Base-by-base conservation (phyloP, 37 sponge, comb jelly and placozoan genomes). In the Cliona cf. orientalis region DNA sequence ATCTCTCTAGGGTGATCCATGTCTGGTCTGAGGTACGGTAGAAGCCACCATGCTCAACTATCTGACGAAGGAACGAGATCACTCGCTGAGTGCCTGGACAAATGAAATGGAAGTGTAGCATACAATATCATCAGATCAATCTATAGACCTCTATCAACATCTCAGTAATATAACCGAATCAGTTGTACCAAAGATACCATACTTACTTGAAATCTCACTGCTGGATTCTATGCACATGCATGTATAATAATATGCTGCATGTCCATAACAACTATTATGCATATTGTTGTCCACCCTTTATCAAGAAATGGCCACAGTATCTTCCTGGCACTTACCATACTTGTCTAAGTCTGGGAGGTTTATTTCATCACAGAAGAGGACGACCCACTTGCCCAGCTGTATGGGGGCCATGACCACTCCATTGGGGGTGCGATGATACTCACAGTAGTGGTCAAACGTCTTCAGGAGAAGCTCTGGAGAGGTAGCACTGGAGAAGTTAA, bases 361-460 rank as follows among this genome's bases (percentile, higher is more conserved):
- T 46, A 98, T 98, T 58, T 98, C 99, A 72, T 98, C 99, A 73
- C 99, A 98, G 84, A 98, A 98, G 58, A 98, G 90, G n/a, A 98
- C 91, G n/a, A 98, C 71, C 99, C 99, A 98, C 76, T 95, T 98
- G 40, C 96, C 96, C 29, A 95, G 90, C 79, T 95, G 98, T 46
- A 91, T 88, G 36, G 99, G 99, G 22, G 99, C 75, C 92, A 98
- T 91, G 32, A 98, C 91, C 2, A 94, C 84, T 21, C 99, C 99
- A 84, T 96, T 95, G 39, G 99, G 99, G 22, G 99, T 98, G 41
- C 92, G 69, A 56, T 91, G 45, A 75, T 94, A 98, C 83, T 98
- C 99, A 85, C 99, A 98, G 76, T 98, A 98, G 33, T 98, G 99
- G 53, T 98, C 99, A 79, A 98, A 95, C 14, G 99, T 98, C 80